Percentiles rank a stretch among this genome's conserved stretches.
phyloP scores from a whole-genome alignment of 2,113 vertebrate species.

The Theristicus caerulescens region DNA sequence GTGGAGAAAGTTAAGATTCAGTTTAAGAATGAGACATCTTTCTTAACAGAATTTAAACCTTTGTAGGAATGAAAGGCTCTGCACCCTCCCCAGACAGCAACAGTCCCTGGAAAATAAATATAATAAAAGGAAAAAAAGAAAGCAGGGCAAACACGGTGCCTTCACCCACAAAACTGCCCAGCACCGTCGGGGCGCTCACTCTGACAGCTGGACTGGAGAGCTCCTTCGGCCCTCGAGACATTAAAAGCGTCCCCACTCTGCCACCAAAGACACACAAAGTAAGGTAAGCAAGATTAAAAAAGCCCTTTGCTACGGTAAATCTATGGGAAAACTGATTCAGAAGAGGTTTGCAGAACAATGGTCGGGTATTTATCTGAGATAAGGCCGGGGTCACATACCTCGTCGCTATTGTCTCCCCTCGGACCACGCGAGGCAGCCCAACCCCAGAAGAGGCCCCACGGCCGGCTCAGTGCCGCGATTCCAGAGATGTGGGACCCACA shows the following conservation, averaged over 20 bases:
- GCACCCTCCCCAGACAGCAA: neutral
- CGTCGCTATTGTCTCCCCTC: neutral
- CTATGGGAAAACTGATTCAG: neutral
- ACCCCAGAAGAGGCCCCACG: neutral
- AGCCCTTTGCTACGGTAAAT: neutral
- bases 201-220: neutral
- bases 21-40: neutral
- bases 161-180: neutral
- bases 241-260: neutral
- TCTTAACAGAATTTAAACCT: neutral
- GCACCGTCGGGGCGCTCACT: neutral
- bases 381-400: neutral
- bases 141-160: neutral
- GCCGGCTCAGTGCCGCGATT: accelerated
- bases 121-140: neutral
- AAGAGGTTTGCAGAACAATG: neutral
- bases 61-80: neutral
- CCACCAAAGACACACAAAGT: neutral
- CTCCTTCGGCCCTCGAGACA: neutral
- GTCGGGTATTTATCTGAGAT: neutral
- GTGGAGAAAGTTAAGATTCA: neutral
- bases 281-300: neutral
- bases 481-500: accelerated
- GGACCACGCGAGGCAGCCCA: accelerated
- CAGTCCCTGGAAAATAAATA: neutral